phyloP scores from a whole-genome alignment of 2,888 invertebrate species.

The Athetis lepigone region DNA sequence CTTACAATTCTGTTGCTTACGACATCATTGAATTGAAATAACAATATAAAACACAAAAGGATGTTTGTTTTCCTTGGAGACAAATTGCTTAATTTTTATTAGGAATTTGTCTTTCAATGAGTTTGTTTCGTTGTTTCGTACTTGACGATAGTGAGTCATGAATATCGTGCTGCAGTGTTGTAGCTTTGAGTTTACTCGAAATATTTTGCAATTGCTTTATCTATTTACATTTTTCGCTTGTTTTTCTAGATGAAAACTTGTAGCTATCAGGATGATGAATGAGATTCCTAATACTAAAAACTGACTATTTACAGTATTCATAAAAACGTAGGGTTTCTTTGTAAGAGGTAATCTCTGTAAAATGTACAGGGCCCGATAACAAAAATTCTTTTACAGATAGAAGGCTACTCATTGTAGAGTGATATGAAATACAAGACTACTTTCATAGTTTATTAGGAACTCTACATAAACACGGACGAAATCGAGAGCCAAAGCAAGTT shows the following conservation, averaged over 20 bases:
- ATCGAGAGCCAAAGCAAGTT: not conserved
- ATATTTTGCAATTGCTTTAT: slow-evolving; percentile 31
- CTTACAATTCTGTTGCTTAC: slow-evolving; percentile 17
- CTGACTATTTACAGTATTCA: too few species aligned
- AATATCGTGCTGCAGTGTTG: slow-evolving; percentile 44
- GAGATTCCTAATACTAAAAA: not conserved
- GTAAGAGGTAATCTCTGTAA: too few species aligned
- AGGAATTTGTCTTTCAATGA: slow-evolving; percentile 50
- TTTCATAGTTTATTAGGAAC: too few species aligned
- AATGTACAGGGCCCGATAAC: too few species aligned
- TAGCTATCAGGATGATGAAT: slow-evolving; percentile 1
- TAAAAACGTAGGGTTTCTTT: too few species aligned
- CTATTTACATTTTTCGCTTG: slow-evolving; percentile 20
- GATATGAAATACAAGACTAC: too few species aligned
- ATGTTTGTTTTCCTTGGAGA: slow-evolving; percentile 50
- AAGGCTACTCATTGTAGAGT: too few species aligned
- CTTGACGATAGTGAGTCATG: slow-evolving; percentile 55
- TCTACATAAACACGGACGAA: too few species aligned
- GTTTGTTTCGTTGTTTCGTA: slow-evolving; percentile 44
- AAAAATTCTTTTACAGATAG: too few species aligned
- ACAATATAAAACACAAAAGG: slow-evolving; percentile 33
- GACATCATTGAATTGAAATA: slow-evolving; percentile 33
- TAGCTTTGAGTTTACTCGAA: slow-evolving; percentile 19
- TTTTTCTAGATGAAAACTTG: slow-evolving; percentile 27
- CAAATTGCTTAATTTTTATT: slow-evolving; percentile 63